Conservation (phyloP, 2,888 invertebrate species). For the Crepidodera aurea region DNA sequence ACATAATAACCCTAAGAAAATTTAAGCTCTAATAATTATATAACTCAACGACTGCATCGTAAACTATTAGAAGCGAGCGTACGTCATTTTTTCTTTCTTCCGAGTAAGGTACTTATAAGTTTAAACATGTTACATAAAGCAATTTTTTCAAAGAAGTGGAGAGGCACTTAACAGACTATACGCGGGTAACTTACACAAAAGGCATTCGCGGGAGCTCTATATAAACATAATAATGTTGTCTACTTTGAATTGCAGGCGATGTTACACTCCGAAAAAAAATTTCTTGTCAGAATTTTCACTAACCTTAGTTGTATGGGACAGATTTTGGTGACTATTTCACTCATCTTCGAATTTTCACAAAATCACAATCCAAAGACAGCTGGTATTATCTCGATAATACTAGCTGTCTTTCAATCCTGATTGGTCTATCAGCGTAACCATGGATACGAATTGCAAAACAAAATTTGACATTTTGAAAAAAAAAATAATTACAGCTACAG, state of each 20-base stretch:
- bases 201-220: constrained; percentile 40
- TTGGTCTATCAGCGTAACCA: no score
- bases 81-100: not conserved
- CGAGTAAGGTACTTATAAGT: not conserved
- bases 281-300: no score
- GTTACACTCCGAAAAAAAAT: constrained; percentile 19
- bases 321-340: no score
- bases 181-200: constrained; percentile 34
- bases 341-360: no score
- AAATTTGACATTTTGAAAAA: no score
- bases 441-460: no score
- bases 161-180: constrained; percentile 32
- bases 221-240: constrained; percentile 33
- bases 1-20: not conserved
- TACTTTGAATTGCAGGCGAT: constrained; percentile 46
- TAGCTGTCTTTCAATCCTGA: no score
- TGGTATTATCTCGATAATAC: no score
- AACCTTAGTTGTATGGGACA: no score
- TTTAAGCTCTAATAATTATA: not conserved
- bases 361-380: no score
- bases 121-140: constrained; percentile 8
- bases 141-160: constrained; percentile 31
- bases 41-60: not conserved
- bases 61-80: not conserved
- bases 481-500: no score